Percentiles rank a stretch among this genome's conserved stretches.
phyloP scores from a whole-genome alignment of 2,888 invertebrate species.

The Oxycera nigricornis region DNA sequence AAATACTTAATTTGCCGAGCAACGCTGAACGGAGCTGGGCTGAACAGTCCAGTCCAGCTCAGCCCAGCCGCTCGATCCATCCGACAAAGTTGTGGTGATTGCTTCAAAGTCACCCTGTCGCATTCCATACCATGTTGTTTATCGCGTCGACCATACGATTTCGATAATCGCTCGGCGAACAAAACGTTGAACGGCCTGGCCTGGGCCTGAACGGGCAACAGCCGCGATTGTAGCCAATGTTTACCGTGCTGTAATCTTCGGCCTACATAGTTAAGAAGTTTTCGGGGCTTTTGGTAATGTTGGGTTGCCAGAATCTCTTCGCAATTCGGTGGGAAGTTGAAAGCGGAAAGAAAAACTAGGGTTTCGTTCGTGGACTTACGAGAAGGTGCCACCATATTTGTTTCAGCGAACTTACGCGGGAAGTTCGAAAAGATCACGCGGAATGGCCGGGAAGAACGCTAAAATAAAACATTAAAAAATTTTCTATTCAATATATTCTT shows the following conservation, averaged over 20 bases:
- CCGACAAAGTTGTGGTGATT: background rate
- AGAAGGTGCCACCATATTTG: no score
- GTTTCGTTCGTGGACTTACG: no score
- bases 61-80: background rate
- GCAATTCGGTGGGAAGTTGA: no score
- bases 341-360: no score
- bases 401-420: no score
- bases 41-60: no score
- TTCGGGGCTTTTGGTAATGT: background rate
- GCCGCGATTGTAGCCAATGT: background rate
- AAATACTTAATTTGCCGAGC: conserved; percentile 21
- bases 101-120: conserved; percentile 25
- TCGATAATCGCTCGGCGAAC: background rate
- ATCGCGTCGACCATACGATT: background rate
- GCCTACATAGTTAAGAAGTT: background rate
- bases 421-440: no score
- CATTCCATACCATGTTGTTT: conserved; percentile 33
- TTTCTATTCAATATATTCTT: no score
- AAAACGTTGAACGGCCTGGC: background rate
- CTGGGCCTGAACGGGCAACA: no score
- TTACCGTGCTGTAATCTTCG: background rate
- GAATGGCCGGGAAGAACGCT: no score
- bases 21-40: background rate
- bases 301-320: background rate
- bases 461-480: no score